These are phyloP conservation scores for Picathartes gymnocephalus DNA, from an alignment of 2,113 vertebrate species.

Conservation along the genomic window DNA sequence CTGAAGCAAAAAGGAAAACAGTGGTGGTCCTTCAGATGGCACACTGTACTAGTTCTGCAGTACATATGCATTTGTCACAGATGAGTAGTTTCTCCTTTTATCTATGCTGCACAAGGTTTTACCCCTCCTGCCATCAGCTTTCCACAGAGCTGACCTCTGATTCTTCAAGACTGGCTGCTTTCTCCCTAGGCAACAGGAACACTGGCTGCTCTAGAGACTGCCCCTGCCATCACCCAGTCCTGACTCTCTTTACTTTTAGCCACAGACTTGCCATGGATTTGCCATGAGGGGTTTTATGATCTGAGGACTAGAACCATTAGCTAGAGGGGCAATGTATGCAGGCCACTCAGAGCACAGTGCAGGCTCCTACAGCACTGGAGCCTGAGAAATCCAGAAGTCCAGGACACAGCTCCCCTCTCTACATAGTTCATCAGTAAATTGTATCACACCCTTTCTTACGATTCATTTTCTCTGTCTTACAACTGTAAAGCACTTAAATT, in stretches of 20 bases:
- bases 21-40: background rate
- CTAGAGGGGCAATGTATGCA: background rate
- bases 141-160: background rate
- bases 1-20: background rate
- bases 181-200: background rate
- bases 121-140: background rate
- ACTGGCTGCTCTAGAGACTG: background rate
- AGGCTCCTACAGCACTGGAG: background rate
- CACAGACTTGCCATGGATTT: background rate
- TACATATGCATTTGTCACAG: accelerated
- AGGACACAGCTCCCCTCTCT: background rate
- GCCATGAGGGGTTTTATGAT: background rate
- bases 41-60: background rate
- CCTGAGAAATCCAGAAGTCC: background rate
- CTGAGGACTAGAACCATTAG: background rate
- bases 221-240: background rate
- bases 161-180: background rate
- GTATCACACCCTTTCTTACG: background rate
- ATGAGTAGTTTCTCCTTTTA: background rate
- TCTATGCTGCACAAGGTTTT: accelerated
- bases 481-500: background rate
- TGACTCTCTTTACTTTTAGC: background rate
- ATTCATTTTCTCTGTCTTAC: background rate
- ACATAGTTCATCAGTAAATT: background rate
- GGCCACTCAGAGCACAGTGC: background rate